These are phyloP conservation scores for Tauraco erythrolophus DNA, from an alignment of 2,113 vertebrate species.

Conservation along the genomic window DNA sequence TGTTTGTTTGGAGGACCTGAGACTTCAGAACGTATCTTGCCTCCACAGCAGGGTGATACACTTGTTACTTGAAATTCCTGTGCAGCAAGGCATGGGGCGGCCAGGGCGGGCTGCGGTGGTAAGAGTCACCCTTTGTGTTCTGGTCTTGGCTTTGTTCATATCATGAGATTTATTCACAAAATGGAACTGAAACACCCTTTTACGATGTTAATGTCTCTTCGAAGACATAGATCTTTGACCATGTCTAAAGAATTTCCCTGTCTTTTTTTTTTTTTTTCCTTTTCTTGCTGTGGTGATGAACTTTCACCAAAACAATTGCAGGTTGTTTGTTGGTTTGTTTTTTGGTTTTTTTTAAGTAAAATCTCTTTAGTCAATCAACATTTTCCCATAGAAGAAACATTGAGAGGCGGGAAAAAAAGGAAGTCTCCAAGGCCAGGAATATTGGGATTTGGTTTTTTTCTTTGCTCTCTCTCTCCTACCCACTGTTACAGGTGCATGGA, in stretches of 20 bases:
- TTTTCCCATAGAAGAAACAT: neutral
- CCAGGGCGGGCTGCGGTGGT: neutral
- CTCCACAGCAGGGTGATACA: neutral
- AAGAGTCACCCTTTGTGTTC: neutral
- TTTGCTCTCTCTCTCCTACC: neutral
- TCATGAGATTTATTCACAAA: neutral
- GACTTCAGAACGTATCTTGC: neutral
- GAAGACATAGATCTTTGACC: neutral
- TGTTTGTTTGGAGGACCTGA: neutral
- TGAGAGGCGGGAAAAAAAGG: too few species aligned
- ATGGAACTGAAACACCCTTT: neutral
- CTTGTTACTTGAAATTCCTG: neutral
- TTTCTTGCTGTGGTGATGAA: neutral
- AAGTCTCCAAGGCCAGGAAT: neutral
- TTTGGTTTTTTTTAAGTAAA: neutral
- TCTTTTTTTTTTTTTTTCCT: neutral
- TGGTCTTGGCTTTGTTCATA: neutral
- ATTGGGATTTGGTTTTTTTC: neutral
- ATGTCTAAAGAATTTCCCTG: neutral
- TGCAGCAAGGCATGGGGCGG: accelerated
- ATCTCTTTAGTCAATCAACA: neutral
- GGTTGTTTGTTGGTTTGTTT: accelerated
- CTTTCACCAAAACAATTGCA: neutral
- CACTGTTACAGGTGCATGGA: neutral
- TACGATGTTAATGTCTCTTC: neutral